These are phyloP conservation scores for Cotesia glomerata DNA, from an alignment of 1,140 invertebrate species.

Conservation along the genomic window DNA sequence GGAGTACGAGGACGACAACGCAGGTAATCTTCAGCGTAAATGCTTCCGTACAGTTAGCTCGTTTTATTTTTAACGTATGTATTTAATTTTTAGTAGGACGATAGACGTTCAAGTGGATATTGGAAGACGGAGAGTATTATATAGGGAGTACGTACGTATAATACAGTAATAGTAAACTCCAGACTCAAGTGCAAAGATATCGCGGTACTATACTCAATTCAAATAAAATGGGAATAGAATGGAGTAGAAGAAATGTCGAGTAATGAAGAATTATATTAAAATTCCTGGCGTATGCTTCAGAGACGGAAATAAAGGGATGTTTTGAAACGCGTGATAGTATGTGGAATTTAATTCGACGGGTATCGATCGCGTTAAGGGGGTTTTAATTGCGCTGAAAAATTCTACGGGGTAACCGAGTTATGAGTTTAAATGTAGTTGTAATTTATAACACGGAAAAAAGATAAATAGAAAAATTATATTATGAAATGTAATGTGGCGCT, in stretches of 20 bases:
- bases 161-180: no score
- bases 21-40: slow-evolving; percentile 56
- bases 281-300: background rate
- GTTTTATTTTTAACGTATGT: slow-evolving; percentile 35
- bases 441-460: no score
- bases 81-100: slow-evolving; percentile 16
- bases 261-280: background rate
- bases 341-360: slow-evolving; percentile 33
- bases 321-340: slow-evolving; percentile 34
- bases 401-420: background rate
- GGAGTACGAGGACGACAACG: slow-evolving; percentile 23
- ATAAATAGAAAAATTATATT: no score
- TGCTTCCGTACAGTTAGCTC: slow-evolving; percentile 50
- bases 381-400: slow-evolving; percentile 13
- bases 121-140: no score
- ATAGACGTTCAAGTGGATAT: background rate
- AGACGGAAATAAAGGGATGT: slow-evolving; percentile 29
- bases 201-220: no score
- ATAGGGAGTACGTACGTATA: no score
- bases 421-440: background rate
- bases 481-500: no score
- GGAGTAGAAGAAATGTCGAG: no score
- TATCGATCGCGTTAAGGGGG: slow-evolving; percentile 23
- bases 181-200: no score
- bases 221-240: no score